Conservation (phyloP, 2,888 invertebrate species). For the Eilema sororculum region DNA sequence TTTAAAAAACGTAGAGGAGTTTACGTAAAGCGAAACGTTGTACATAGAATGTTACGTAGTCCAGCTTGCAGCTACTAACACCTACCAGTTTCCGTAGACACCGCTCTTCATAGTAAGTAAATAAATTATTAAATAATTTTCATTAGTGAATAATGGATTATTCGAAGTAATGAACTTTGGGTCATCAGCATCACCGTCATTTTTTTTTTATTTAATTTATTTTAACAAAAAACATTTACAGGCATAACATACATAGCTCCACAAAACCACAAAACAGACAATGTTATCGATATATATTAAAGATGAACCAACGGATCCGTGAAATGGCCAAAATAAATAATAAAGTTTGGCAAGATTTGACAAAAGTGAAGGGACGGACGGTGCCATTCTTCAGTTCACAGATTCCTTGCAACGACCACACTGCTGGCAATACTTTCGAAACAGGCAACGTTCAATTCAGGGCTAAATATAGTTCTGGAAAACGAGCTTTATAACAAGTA, state of each 20-base stretch:
- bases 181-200: no score
- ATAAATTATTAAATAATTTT: neutral
- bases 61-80: conserved; percentile 29
- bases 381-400: neutral
- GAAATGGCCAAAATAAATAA: no score
- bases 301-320: no score
- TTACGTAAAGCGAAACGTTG: neutral
- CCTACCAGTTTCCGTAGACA: conserved; percentile 20
- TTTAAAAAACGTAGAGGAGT: conserved; percentile 15
- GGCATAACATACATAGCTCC: no score
- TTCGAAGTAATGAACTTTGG: no score
- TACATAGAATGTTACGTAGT: conserved; percentile 18
- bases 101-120: neutral
- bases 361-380: neutral
- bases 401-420: neutral
- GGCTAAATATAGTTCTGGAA: no score
- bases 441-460: no score
- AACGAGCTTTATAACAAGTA: no score
- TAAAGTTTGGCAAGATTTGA: neutral
- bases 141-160: neutral
- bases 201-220: no score
- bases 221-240: no score
- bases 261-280: no score
- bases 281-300: neutral
- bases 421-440: neutral